Conservation (phyloP, 2,888 invertebrate genomes). For the Conomelus anceps region DNA sequence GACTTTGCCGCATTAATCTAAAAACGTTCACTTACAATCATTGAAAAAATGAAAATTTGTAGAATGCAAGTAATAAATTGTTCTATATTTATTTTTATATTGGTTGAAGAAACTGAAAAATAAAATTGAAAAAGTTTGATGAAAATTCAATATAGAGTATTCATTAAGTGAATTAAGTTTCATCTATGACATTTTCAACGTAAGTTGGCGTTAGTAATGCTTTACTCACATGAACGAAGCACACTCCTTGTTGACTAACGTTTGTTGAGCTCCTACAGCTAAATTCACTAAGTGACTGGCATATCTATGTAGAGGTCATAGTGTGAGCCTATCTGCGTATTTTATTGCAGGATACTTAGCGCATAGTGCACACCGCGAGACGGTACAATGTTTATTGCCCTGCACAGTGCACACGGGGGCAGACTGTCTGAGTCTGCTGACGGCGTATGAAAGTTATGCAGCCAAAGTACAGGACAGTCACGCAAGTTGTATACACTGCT, state of each 20-base stretch:
- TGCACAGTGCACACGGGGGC: background rate
- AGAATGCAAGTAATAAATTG: too few relatives aligned
- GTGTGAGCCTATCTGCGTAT: background rate
- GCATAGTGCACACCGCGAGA: background rate
- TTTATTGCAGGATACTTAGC: background rate
- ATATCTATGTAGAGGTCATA: background rate
- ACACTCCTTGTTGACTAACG: background rate
- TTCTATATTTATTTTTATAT: too few relatives aligned
- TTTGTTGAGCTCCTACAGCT: background rate
- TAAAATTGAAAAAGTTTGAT: too few relatives aligned
- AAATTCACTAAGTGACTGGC: background rate
- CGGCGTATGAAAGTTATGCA: slow-evolving; percentile 3
- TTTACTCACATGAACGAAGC: background rate
- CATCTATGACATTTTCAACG: too few relatives aligned
- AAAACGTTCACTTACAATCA: too few relatives aligned
- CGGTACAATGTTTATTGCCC: background rate
- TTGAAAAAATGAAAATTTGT: too few relatives aligned
- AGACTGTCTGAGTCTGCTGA: background rate
- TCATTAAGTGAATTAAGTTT: too few relatives aligned
- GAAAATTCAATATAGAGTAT: too few relatives aligned
- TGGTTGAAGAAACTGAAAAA: too few relatives aligned
- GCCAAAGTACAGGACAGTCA: background rate
- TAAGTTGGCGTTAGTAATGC: too few relatives aligned
- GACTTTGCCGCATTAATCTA: too few relatives aligned
- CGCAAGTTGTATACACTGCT: slow-evolving; percentile 1